Evolutionary conservation across 2,888 invertebrate species (phyloP).

Genomic region (Caenorhabditis sp.): DNA sequence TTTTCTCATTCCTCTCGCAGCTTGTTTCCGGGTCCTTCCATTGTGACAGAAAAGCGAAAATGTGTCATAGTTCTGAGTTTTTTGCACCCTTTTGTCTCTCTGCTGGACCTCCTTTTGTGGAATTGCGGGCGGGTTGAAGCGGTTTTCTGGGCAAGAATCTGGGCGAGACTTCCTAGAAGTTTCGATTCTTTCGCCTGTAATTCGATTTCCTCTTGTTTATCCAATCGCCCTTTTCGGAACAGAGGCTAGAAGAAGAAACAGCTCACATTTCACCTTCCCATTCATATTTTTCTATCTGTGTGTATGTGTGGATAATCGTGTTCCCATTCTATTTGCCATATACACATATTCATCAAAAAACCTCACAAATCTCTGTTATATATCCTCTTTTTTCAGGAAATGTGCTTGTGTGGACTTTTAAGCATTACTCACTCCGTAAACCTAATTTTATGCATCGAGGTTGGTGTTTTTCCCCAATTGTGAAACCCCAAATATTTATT

Average conservation of each 20-base stretch:
- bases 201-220: slow-evolving; percentile 22
- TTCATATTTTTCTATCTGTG: not conserved
- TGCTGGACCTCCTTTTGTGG: slow-evolving; percentile 8
- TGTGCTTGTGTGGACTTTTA: slow-evolving; percentile 72
- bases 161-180: not conserved
- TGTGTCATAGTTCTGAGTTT: not conserved
- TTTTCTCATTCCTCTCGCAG: not conserved
- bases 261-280: slow-evolving; percentile 39
- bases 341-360: too few relatives aligned
- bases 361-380: not conserved
- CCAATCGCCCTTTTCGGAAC: not conserved
- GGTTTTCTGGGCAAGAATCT: not conserved
- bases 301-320: too few relatives aligned
- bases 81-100: not conserved
- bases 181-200: not conserved
- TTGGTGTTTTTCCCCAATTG: not conserved
- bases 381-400: slow-evolving; percentile 62
- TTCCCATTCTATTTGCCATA: not conserved
- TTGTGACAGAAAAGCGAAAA: not conserved
- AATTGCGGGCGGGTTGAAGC: not conserved
- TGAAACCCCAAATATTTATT: not conserved
- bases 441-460: slow-evolving; percentile 70
- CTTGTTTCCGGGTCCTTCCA: not conserved
- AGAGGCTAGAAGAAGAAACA: slow-evolving; percentile 7
- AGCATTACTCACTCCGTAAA: slow-evolving; percentile 67